Evolutionary conservation across 2,888 invertebrate species (phyloP).

Genomic region (Teinopalpus imperialis): DNA sequence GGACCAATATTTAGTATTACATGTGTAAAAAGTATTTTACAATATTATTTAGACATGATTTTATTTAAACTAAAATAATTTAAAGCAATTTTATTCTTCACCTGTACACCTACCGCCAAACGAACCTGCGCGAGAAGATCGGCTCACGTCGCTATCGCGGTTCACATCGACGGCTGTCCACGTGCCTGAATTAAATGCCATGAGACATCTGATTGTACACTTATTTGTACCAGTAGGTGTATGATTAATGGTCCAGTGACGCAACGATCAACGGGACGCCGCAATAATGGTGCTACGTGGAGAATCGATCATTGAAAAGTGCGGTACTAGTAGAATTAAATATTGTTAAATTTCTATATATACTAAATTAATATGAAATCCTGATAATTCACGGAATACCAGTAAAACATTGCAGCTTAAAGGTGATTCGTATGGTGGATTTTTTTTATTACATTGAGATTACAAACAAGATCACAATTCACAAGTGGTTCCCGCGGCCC

Average conservation of each 20-base stretch:
- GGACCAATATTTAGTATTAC: too few relatives aligned
- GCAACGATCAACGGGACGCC: slow-evolving; percentile 46
- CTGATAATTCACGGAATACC: too few relatives aligned
- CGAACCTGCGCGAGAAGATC: slow-evolving; percentile 52
- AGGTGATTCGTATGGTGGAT: too few relatives aligned
- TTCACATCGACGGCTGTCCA: slow-evolving; percentile 51
- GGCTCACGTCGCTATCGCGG: slow-evolving; percentile 60
- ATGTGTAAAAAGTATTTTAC: too few relatives aligned
- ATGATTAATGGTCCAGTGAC: slow-evolving; percentile 54
- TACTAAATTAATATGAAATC: not conserved
- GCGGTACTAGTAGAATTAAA: slow-evolving; percentile 13
- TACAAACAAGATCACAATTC: too few relatives aligned
- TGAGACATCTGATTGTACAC: slow-evolving; percentile 56
- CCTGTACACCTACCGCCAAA: slow-evolving; percentile 46
- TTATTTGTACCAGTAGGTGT: slow-evolving; percentile 51
- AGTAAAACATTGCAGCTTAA: too few relatives aligned
- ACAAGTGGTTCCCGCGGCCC: too few relatives aligned
- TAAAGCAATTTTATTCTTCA: slow-evolving; percentile 29
- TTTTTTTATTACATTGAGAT: too few relatives aligned
- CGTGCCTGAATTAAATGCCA: slow-evolving; percentile 59
- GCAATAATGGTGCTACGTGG: slow-evolving; percentile 19
- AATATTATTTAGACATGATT: too few relatives aligned
- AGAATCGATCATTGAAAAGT: slow-evolving; percentile 21
- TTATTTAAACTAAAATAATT: slow-evolving; percentile 24
- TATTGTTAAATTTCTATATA: slow-evolving; percentile 10